These are phyloP conservation scores for Takifugu flavidus DNA, from an alignment of 2,113 vertebrate species.

Conservation along the genomic window DNA sequence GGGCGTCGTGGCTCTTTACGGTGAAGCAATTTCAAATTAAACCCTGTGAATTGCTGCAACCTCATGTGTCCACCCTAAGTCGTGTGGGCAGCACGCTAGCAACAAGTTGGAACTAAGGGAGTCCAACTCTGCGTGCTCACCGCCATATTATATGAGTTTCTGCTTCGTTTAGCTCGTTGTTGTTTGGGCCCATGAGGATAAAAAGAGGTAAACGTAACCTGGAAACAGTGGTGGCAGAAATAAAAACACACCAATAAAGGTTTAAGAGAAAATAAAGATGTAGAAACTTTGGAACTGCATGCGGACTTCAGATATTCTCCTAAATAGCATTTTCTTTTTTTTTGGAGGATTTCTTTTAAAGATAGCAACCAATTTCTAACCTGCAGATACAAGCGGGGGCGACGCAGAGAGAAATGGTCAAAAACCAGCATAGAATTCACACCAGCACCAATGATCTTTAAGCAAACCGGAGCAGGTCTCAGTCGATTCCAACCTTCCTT, in stretches of 20 bases:
- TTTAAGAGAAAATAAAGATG: conserved; percentile 11
- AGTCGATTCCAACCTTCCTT: no score
- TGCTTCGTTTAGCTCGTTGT: conserved; percentile 31
- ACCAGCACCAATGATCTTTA: not conserved
- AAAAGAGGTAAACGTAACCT: conserved; percentile 34
- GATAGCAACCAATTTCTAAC: conserved; percentile 26
- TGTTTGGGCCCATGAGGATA: conserved; percentile 33
- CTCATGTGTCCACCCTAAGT: conserved; percentile 49
- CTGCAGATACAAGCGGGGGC: not conserved
- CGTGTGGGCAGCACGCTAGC: conserved; percentile 31
- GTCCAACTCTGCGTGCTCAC: conserved; percentile 22
- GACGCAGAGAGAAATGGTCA: not conserved
- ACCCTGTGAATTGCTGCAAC: conserved; percentile 53
- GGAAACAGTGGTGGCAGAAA: conserved; percentile 23
- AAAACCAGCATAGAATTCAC: no score
- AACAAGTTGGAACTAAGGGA: conserved; percentile 30
- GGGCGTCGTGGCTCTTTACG: conserved; percentile 42
- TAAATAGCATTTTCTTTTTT: conserved; percentile 34
- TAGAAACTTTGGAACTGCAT: conserved; percentile 26
- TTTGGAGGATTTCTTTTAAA: conserved; percentile 35
- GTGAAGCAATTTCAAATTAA: conserved; percentile 61
- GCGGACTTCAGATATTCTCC: conserved; percentile 36
- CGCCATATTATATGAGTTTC: conserved; percentile 13
- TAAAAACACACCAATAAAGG: conserved; percentile 1
- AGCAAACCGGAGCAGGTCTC: no score